phyloP scores from a whole-genome alignment of 1,140 invertebrate genomes.

The Drosophila melanogaster region Release_6_plus_ISO1_MT NT_033779.5:5897001-5897500 shows the following conservation, averaged over 20 bases:
- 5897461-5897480: conserved; percentile 34
- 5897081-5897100: not conserved
- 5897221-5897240: conserved; percentile 20
- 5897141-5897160: not conserved
- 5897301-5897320: conserved; percentile 50
- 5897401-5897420: conserved; percentile 68
- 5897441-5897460: conserved; percentile 59
- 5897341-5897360: conserved; percentile 55
- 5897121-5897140: not conserved
- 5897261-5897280: conserved; percentile 32
- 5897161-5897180: conserved; percentile 5
- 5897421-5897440: conserved; percentile 39
- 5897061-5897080: too few species aligned
- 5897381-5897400: conserved; percentile 53
- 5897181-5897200: not conserved
- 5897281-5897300: conserved; percentile 46
- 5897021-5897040: not conserved
- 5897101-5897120: not conserved
- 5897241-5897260: conserved; percentile 23
- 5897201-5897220: conserved; percentile 8
- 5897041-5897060: not conserved
- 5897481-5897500: conserved; percentile 63
- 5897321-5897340: conserved; percentile 20
- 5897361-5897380: conserved; percentile 45
- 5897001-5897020: too few species aligned